phyloP scores from a whole-genome alignment of 2,888 invertebrate species.

The Spialia ferax region DNA sequence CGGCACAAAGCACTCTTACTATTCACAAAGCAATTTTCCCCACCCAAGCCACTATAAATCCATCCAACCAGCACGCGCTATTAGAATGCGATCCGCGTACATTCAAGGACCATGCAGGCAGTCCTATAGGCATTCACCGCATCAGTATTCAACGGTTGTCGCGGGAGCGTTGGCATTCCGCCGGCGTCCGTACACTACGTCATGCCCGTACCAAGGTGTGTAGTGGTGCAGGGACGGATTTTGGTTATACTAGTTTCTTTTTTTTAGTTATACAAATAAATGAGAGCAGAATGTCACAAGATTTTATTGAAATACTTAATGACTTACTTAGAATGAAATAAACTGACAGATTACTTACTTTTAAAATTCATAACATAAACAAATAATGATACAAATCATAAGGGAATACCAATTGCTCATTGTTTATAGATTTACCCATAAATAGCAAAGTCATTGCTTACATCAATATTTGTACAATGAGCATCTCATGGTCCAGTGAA shows the following conservation, averaged over 20 bases:
- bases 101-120: conserved; percentile 52
- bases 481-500: conserved; percentile 9
- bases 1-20: conserved; percentile 38
- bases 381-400: background rate
- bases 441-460: background rate
- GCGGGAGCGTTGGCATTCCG: conserved; percentile 61
- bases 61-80: conserved; percentile 25
- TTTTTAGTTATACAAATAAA: too few species aligned
- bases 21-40: conserved; percentile 33
- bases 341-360: too few species aligned
- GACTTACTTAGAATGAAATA: too few species aligned
- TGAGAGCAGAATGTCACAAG: too few species aligned
- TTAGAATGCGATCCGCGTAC: conserved; percentile 43
- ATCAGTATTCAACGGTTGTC: conserved; percentile 62
- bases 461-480: background rate
- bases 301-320: too few species aligned
- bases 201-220: conserved; percentile 73
- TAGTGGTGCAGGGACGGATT: conserved; percentile 62
- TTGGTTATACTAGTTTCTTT: background rate
- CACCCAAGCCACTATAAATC: conserved; percentile 42
- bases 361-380: too few species aligned
- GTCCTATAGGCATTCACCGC: conserved; percentile 59
- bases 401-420: background rate
- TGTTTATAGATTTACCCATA: background rate
- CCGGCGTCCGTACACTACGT: conserved; percentile 77